phyloP scores from a whole-genome alignment of 2,797 vertebrate species.

The Poeciliopsis turneri region DNA sequence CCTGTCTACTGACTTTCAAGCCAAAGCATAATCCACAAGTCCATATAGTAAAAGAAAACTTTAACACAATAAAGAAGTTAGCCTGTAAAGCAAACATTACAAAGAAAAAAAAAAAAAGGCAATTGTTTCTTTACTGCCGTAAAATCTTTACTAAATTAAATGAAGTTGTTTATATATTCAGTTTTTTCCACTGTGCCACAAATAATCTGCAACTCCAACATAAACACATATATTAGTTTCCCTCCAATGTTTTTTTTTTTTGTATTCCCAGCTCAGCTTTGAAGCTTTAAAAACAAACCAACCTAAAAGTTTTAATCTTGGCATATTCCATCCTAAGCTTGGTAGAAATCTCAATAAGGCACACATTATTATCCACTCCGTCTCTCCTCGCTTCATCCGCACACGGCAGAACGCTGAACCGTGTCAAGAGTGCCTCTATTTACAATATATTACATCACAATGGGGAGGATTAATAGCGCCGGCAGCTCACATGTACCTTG shows the following conservation, averaged over 20 bases:
- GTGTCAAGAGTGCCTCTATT: slow-evolving; percentile 21
- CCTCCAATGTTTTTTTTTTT: neutral
- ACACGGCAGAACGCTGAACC: slow-evolving; percentile 24
- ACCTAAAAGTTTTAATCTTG: slow-evolving; percentile 45
- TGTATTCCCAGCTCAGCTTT: slow-evolving; percentile 14
- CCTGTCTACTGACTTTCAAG: neutral
- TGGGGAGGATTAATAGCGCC: slow-evolving; percentile 49
- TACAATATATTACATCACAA: slow-evolving; percentile 45
- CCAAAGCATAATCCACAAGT: neutral
- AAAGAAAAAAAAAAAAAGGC: neutral
- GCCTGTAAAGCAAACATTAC: neutral
- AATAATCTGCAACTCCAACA: neutral
- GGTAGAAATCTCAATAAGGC: slow-evolving; percentile 74
- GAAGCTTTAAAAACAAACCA: slow-evolving; percentile 23
- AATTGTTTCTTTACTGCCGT: neutral
- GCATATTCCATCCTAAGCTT: slow-evolving; percentile 40
- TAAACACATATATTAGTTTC: neutral
- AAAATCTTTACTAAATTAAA: neutral
- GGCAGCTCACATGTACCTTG: slow-evolving; percentile 43
- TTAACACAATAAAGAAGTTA: neutral
- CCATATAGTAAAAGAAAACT: neutral
- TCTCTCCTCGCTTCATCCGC: slow-evolving; percentile 1
- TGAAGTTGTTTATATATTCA: neutral
- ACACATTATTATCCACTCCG: slow-evolving; percentile 51
- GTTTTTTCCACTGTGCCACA: neutral